phyloP scores from a whole-genome alignment of 2,113 vertebrate genomes.

The Dolichallabes microphthalmus region DNA sequence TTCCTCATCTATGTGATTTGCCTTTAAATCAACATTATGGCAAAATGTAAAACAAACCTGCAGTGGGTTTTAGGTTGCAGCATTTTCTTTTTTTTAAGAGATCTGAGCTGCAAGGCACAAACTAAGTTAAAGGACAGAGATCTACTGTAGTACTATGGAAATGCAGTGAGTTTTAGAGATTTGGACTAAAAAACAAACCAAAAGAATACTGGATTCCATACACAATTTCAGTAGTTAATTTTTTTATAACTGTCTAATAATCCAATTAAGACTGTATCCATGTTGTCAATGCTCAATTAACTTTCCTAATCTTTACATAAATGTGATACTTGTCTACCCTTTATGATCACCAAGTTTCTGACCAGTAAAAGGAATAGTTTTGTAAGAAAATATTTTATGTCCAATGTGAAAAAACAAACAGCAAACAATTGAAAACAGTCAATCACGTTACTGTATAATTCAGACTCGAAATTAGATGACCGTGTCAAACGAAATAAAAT shows the following conservation, averaged over 20 bases:
- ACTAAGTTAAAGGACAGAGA: neutral
- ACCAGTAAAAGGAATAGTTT: no score
- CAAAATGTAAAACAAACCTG: neutral
- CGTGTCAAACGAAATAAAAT: no score
- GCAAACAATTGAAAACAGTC: no score
- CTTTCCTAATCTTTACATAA: neutral
- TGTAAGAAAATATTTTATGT: no score
- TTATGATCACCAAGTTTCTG: neutral
- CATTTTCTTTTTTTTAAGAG: neutral
- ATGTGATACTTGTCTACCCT: neutral
- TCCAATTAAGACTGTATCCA: neutral
- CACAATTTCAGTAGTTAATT: neutral
- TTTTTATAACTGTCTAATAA: neutral
- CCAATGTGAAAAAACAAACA: no score
- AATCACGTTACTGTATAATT: no score
- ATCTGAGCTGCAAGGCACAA: neutral
- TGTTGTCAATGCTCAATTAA: neutral
- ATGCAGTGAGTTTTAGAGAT: neutral
- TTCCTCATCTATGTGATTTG: neutral
- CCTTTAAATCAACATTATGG: neutral
- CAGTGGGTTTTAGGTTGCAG: neutral
- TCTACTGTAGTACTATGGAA: neutral
- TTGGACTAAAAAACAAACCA: neutral
- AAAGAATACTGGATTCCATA: neutral
- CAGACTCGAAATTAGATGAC: no score